A percentile compares a stretch with the other conserved stretches of the same genome.
Conservation (phyloP, 2,113 vertebrate genomes). For the Elephas maximus region DNA sequence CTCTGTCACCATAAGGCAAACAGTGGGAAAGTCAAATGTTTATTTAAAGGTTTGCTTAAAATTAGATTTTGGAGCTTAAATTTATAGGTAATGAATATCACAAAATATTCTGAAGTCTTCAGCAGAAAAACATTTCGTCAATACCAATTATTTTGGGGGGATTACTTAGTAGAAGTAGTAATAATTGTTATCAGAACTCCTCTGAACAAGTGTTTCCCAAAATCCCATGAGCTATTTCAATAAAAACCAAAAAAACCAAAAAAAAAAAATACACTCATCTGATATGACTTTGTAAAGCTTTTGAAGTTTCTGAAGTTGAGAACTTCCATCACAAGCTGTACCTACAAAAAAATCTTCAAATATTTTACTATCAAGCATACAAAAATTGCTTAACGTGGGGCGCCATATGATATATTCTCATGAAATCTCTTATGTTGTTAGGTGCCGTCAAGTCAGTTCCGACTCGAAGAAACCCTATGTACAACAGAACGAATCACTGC, state of each 20-base stretch:
- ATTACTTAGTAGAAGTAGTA: conserved; percentile 15
- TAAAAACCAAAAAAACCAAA: background rate
- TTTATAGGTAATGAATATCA: conserved; percentile 33
- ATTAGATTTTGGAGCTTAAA: conserved; percentile 68
- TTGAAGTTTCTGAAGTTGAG: background rate
- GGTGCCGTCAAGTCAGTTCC: too few relatives aligned
- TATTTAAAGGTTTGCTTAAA: conserved; percentile 68
- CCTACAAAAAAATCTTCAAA: conserved; percentile 23
- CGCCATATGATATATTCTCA: background rate
- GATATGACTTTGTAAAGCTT: conserved; percentile 38
- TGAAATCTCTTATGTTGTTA: background rate
- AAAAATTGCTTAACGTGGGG: background rate
- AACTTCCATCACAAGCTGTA: background rate
- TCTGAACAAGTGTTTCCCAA: conserved; percentile 25
- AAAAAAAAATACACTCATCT: background rate
- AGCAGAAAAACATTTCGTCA: conserved; percentile 50
- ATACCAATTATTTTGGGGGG: conserved; percentile 17
- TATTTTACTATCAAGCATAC: background rate
- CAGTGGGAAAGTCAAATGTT: conserved; percentile 19
- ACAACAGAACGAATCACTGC: too few relatives aligned
- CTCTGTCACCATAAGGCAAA: conserved; percentile 61
- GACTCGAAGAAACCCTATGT: too few relatives aligned
- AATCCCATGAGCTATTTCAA: background rate
- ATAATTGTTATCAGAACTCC: conserved; percentile 55
- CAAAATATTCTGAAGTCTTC: conserved; percentile 55